Conservation (phyloP, 2,888 invertebrate species). For the Schrankia costaestrigalis region DNA sequence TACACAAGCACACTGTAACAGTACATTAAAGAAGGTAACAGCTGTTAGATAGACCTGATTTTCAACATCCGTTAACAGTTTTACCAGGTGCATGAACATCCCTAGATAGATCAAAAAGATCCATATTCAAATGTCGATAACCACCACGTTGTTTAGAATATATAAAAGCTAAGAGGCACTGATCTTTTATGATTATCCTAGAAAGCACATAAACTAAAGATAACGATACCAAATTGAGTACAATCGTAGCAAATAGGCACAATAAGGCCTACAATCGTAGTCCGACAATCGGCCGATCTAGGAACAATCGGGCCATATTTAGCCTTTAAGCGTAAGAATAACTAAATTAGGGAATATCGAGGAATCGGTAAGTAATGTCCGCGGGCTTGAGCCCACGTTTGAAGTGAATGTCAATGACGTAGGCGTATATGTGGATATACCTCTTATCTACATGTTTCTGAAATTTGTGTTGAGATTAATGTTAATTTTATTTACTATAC, state of each 20-base stretch:
- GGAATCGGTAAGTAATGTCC: constrained; percentile 24
- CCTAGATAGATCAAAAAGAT: constrained; percentile 4
- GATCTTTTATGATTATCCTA: constrained; percentile 10
- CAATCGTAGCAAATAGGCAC: constrained; percentile 4
- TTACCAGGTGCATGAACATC: background rate
- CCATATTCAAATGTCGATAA: too few species aligned
- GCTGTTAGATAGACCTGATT: too few species aligned
- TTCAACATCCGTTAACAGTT: too few species aligned
- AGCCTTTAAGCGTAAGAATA: constrained; percentile 30
- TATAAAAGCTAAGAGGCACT: constrained; percentile 1
- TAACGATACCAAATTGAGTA: constrained; percentile 6
- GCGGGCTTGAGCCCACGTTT: constrained; percentile 22
- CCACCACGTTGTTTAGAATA: too few species aligned
- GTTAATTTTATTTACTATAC: too few species aligned
- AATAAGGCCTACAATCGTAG: constrained; percentile 8
- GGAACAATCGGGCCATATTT: constrained; percentile 13
- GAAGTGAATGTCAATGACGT: constrained; percentile 14
- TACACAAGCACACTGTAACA: too few species aligned
- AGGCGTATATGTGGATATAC: constrained; percentile 6
- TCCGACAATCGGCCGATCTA: constrained; percentile 10
- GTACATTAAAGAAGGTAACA: too few species aligned
- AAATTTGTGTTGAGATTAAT: too few species aligned
- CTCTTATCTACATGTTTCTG: too few species aligned
- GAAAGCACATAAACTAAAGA: constrained; percentile 6
- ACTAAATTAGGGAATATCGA: constrained; percentile 43